Evolutionary conservation across 2,888 invertebrate genomes (phyloP), one percentile per base, ranked within the genome.

Genomic region (Escarpia spicata): DNA sequence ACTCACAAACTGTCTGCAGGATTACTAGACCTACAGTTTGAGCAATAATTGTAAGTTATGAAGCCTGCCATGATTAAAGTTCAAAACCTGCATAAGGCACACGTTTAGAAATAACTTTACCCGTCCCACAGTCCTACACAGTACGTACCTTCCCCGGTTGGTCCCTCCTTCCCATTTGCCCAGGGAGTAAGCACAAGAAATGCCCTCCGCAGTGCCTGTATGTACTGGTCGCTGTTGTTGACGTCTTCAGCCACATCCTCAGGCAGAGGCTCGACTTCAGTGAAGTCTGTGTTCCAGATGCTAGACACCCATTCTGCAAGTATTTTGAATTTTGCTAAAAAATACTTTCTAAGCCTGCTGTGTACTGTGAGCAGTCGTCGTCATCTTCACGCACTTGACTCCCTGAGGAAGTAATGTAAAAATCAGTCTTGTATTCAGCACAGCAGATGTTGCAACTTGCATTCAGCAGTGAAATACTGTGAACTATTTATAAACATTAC

Each of bases 241-340:
- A 75, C n/a, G 26, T 75, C 75, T 26, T 75, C 75, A 75, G 75
- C 75, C 75, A 75, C 75, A 75, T 75, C 75, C n/a, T 75, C 75
- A 75, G 75, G 75, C 75, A 75, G 26, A 26, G 75, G 75, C 19
- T 75, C 75, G 19, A 75, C 75, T 26, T 75, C 75, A 75, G 75
- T 75, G 75, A 75, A 75, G n/a, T 75, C 75, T 75, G 75, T 75
- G 75, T 75, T 26, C 75, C 75, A 75, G 3, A 75, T 26, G 26
- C 26, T n/a, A 3, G 75, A 75, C 75, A 75, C 75, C 75, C 75
- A 75, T 26, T 75, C 75, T 75, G 75, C 75, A 75, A 75, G 19
- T 26, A 75, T 6, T 19, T 4, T 75, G 15, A 26, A n/a, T 26
- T 75, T 75, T 26, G 75, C 19, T 6, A n/a, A 6, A 75, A 75